Percentiles rank a stretch among this genome's conserved stretches.
Conservation (phyloP, 1,140 invertebrate genomes). For the Euura lappo region DNA sequence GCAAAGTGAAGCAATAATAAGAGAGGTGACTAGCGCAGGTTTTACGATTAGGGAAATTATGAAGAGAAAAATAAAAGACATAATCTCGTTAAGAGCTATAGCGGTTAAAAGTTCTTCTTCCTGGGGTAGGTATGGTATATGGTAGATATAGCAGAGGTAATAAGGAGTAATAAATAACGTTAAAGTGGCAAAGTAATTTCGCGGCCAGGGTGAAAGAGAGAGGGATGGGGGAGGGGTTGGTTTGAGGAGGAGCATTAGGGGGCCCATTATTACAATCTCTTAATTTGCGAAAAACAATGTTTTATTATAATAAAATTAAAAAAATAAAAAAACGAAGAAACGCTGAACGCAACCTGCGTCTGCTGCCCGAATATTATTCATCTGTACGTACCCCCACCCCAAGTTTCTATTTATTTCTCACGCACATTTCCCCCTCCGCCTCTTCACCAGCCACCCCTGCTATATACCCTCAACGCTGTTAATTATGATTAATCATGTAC, state of each 20-base stretch:
- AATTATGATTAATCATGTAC: slow-evolving; percentile 58
- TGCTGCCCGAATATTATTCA: slow-evolving; percentile 8
- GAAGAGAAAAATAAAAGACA: neutral
- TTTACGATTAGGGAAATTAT: neutral
- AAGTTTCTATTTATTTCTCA: slow-evolving; percentile 1
- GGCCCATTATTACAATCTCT: slow-evolving; percentile 55
- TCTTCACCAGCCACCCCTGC: no score
- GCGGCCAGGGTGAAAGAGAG: slow-evolving; percentile 31
- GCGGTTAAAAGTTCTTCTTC: neutral
- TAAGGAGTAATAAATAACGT: slow-evolving; percentile 7
- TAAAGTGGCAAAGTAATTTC: slow-evolving; percentile 54
- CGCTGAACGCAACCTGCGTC: neutral
- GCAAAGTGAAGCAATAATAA: no score
- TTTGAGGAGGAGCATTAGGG: slow-evolving; percentile 48
- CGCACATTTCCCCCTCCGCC: slow-evolving; percentile 22
- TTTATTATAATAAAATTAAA: no score
- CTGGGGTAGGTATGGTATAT: neutral
- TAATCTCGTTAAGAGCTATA: neutral
- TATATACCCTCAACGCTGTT: slow-evolving; percentile 42
- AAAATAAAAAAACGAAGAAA: no score
- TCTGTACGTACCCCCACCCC: slow-evolving; percentile 14
- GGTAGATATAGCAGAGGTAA: neutral
- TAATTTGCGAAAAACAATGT: slow-evolving; percentile 57
- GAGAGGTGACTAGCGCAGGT: neutral
- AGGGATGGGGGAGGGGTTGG: no score